phyloP scores from a whole-genome alignment of 2,888 invertebrate genomes.

The Boloria selene region DNA sequence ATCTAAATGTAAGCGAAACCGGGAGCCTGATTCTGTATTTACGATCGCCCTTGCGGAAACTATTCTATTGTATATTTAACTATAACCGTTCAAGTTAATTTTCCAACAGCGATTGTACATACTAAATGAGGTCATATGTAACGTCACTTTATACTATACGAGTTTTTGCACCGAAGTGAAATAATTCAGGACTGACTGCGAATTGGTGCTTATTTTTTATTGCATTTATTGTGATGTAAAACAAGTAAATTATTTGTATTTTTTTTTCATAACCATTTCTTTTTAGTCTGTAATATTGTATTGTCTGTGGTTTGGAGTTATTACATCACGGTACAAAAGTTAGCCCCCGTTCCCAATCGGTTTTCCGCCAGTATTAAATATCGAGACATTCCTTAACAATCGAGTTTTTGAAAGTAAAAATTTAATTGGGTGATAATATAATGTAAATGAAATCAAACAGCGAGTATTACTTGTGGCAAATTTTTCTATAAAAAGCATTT shows the following conservation, averaged over 20 bases:
- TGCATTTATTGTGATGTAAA: conserved; percentile 34
- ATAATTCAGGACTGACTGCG: conserved; percentile 31
- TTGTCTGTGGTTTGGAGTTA: neutral
- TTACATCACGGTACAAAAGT: conserved; percentile 27
- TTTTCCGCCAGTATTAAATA: conserved; percentile 67
- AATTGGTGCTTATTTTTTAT: conserved; percentile 41
- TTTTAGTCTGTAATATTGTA: conserved; percentile 15
- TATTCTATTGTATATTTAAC: conserved; percentile 8
- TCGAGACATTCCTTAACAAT: conserved; percentile 76
- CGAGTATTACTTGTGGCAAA: conserved; percentile 75
- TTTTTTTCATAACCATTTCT: conserved; percentile 8
- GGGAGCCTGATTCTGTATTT: conserved; percentile 33
- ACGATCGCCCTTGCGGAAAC: conserved; percentile 34
- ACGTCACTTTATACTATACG: conserved; percentile 22
- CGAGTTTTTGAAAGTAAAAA: conserved; percentile 58
- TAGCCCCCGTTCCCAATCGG: conserved; percentile 37
- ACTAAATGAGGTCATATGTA: conserved; percentile 24
- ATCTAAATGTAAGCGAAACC: conserved; percentile 30
- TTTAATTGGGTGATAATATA: conserved; percentile 76
- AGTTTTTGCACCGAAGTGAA: conserved; percentile 30
- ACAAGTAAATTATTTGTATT: conserved; percentile 14
- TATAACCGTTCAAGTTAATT: neutral
- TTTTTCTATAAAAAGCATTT: conserved; percentile 60
- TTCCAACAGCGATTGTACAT: conserved; percentile 34
- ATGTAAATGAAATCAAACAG: conserved; percentile 43